A percentile compares a stretch with the other conserved stretches of the same genome.
Evolutionary conservation across 2,888 invertebrate species (phyloP).

Genomic region (Polydesmus complanatus): DNA sequence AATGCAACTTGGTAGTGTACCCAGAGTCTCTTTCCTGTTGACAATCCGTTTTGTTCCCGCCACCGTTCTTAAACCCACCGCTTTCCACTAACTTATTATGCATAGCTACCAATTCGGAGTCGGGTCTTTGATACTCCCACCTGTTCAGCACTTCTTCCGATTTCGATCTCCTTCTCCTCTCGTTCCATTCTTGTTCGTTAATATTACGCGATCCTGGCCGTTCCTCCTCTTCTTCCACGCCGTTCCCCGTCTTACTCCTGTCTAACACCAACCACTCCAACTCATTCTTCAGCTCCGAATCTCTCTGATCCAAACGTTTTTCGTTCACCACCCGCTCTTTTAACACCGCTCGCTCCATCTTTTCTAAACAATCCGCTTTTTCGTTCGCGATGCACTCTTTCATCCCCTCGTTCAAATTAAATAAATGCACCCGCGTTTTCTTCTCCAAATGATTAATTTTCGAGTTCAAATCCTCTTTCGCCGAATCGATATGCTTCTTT

Average conservation of each 20-base stretch:
- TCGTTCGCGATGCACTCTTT: slow-evolving; percentile 52
- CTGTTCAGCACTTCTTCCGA: too few species aligned
- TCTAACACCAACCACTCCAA: too few species aligned
- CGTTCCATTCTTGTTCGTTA: too few species aligned
- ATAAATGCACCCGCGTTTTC: slow-evolving; percentile 55
- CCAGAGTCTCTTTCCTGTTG: slow-evolving; percentile 6
- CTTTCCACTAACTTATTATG: not conserved
- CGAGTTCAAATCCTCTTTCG: slow-evolving; percentile 62
- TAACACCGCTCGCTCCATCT: slow-evolving; percentile 43
- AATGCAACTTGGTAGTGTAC: slow-evolving; percentile 9
- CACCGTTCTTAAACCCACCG: not conserved
- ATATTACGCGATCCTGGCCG: too few species aligned
- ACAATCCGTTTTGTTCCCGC: too few species aligned
- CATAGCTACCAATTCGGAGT: not conserved
- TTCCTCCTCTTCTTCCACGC: too few species aligned
- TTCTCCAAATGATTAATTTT: slow-evolving; percentile 66
- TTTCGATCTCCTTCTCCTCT: too few species aligned
- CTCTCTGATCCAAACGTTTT: too few species aligned
- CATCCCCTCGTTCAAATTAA: slow-evolving; percentile 38
- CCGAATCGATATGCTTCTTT: slow-evolving; percentile 60
- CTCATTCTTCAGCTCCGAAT: too few species aligned
- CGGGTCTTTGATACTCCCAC: not conserved
- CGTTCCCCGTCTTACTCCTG: too few species aligned
- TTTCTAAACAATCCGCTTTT: slow-evolving; percentile 47
- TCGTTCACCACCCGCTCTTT: too few species aligned